Evolutionary conservation across 1,140 invertebrate genomes (phyloP), one percentile per base, ranked within the genome.

Genomic region (Rhyacophila brunnea): DNA sequence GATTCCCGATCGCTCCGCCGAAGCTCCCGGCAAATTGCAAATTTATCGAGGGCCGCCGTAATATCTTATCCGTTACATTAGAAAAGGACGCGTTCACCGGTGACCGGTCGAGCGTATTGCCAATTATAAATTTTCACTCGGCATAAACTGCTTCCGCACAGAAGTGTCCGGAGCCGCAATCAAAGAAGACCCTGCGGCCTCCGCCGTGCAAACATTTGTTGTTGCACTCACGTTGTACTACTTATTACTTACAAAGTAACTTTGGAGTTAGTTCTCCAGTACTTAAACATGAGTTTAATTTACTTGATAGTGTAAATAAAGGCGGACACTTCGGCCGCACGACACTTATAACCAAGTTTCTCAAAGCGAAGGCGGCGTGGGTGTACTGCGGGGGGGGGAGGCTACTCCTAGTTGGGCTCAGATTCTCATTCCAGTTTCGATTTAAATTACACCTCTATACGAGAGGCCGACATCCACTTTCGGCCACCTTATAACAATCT

Each of bases 231-330:
- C 75, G 74, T 74, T 77, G 72, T 74, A 75, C 75, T 74, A 77
- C 77, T 77, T 78, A 78, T 77, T 78, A 78, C 75, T 74, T 71
- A 75, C 74, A 74, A 77, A 77, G 75, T 78, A 77, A 56, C 52
- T 74, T 70, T 70, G 68, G 72, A 75, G 76, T 75, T 73, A 76
- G 74, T 75, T 70, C 72, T 71, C 71, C 70, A 69, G 72, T 74
- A 74, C 73, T 74, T 72, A 71, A 72, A 74, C 68, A 72, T 66
- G 74, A 78, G 77, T 77, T 78, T 79, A 79, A 79, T 79, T 79
- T 79, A 78, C 73, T 74, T 72, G 74, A 77, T 79, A 76, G 77
- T 77, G 75, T 79, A 79, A 79, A 79, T 78, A 79, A 79, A 78
- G 63, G 75, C 74, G 70, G 70, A 70, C 67, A 71, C 71, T 74